A percentile compares a stretch with the other conserved stretches of the same genome.
These are phyloP conservation scores for Acanthornis magna DNA, from an alignment of 2,797 vertebrate species.

Conservation along the genomic window DNA sequence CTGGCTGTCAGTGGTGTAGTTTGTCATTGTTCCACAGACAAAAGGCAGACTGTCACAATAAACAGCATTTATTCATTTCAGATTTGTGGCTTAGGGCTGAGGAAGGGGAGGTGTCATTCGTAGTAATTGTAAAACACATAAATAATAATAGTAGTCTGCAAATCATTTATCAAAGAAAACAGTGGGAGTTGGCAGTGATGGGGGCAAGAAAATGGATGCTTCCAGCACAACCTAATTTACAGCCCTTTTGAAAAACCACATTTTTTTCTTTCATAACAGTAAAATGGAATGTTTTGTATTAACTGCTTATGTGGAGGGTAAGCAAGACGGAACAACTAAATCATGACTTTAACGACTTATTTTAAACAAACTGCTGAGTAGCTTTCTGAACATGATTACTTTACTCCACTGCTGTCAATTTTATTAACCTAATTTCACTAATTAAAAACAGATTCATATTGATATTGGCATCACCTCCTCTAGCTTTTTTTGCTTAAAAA, in stretches of 20 bases:
- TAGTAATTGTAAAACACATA: slow-evolving; percentile 78
- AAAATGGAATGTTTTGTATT: slow-evolving; percentile 51
- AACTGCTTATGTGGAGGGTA: slow-evolving; percentile 41
- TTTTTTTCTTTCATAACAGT: slow-evolving; percentile 58
- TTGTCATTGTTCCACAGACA: slow-evolving; percentile 76
- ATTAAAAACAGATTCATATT: not conserved
- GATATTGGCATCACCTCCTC: not conserved
- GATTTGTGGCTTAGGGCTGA: slow-evolving; percentile 73
- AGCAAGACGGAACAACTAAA: slow-evolving; percentile 55
- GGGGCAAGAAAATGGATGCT: slow-evolving; percentile 72
- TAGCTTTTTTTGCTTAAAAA: not conserved
- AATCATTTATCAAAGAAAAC: slow-evolving; percentile 77
- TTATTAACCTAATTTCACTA: slow-evolving; percentile 20
- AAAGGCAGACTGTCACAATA: slow-evolving; percentile 80
- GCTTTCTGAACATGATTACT: not conserved
- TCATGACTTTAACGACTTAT: slow-evolving; percentile 6
- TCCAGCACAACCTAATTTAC: slow-evolving; percentile 72
- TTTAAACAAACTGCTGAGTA: not conserved
- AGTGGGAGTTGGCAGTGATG: slow-evolving; percentile 71
- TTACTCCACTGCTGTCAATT: not conserved
- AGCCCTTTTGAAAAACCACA: slow-evolving; percentile 33
- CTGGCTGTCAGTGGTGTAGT: slow-evolving; percentile 65
- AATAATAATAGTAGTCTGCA: slow-evolving; percentile 77
- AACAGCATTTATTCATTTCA: slow-evolving; percentile 77
- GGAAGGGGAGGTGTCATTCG: slow-evolving; percentile 73